Conservation (phyloP, 1,140 invertebrate species). For the Drosophila lacertosa region DNA sequence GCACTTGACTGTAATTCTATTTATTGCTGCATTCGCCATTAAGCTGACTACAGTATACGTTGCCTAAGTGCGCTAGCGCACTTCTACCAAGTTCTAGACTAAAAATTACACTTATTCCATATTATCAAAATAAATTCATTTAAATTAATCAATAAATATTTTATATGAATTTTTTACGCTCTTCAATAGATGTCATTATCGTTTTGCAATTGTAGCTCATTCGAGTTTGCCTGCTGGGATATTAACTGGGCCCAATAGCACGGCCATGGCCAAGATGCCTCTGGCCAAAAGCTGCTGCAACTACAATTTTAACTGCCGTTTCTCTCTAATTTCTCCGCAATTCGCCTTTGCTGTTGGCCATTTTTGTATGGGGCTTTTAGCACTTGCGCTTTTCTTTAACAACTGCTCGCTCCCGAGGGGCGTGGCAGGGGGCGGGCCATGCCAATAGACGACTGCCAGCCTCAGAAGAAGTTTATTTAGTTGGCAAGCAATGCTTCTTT, state of each 20-base stretch:
- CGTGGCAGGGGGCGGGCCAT: too few species aligned
- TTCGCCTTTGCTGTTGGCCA: slow-evolving; percentile 46
- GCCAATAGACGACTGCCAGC: slow-evolving; percentile 21
- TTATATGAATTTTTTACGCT: neutral
- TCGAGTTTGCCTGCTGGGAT: slow-evolving; percentile 1
- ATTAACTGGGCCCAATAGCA: slow-evolving; percentile 31
- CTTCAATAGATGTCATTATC: neutral
- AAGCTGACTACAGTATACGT: slow-evolving; percentile 28
- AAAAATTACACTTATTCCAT: too few species aligned
- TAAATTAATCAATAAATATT: too few species aligned
- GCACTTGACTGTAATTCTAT: slow-evolving; percentile 80
- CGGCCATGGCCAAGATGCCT: slow-evolving; percentile 48
- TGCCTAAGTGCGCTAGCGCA: slow-evolving; percentile 19
- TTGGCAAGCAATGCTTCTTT: slow-evolving; percentile 57
- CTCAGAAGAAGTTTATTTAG: slow-evolving; percentile 71
- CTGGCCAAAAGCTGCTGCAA: slow-evolving; percentile 35
- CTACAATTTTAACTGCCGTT: slow-evolving; percentile 72
- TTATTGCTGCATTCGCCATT: slow-evolving; percentile 74
- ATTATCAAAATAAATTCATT: too few species aligned
- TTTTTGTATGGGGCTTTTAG: slow-evolving; percentile 55
- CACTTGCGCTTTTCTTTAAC: slow-evolving; percentile 64
- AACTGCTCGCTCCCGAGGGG: slow-evolving; percentile 10
- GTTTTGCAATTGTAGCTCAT: slow-evolving; percentile 12
- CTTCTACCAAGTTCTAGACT: too few species aligned
- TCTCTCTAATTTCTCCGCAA: slow-evolving; percentile 70